Base-by-base conservation (phyloP, 2,888 invertebrate species). In the Lepas anatifera region DNA sequence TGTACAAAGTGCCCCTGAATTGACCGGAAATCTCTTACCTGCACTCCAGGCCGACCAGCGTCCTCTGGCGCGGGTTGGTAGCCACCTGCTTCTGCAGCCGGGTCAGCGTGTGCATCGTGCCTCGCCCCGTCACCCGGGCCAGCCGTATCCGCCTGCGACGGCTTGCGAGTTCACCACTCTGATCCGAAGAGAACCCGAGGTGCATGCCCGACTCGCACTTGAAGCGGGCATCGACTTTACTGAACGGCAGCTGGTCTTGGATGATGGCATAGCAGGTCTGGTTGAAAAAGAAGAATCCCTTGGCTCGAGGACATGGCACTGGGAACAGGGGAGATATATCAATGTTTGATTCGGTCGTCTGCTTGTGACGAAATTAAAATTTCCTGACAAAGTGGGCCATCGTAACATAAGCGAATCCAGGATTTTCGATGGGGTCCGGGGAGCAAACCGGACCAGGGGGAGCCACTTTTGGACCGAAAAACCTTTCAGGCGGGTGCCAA, bases 201-300 rank as follows among this genome's bases (percentile, higher is more conserved):
- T 58, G 58, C 58, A 58, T 32, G 58, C 58, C 58, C 58, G 58
- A 18, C 58, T 58, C 16, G 58, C 58, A 58, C 58, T 58, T 58
- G 58, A 32, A 18, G 32, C 4, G 6, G 58, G 58, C 29, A 13
- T 58, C 58, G 58, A 18, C 32, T 29, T 18, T 22, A 18, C 58
- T 32, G 32, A 58, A 58, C 58, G 22, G 16, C 4, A 32, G 32
- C 18, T 29, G 2, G 58, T 58, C 58, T 29, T 32, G 58, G 32
- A 58, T 58, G 16, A 58, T 8, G 6, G 29, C 58, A 32, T 58
- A 58, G 32, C 58, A 58, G 32, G 58, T 58, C 32, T 32, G 13
- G 58, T 58, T 58, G 58, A 58, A 58, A 22, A 58, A 58, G 32
- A 32, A 32, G 18, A 58, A 58, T 4, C 58, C 58, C 6, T 11